Base-by-base conservation (phyloP, 2,797 vertebrate genomes). In the Melanotaenia pygmaea region DNA sequence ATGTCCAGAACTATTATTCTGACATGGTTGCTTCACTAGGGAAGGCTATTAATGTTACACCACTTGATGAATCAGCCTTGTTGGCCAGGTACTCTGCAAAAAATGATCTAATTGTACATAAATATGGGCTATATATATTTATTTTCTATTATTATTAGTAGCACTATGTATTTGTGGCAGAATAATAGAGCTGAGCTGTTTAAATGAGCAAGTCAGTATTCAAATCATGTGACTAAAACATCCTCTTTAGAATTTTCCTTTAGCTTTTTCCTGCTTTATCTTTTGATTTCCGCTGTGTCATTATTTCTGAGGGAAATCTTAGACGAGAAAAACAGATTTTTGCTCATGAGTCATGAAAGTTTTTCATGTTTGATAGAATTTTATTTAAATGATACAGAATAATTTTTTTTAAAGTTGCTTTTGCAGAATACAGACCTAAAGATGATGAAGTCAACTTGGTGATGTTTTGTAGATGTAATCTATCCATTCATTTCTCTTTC, bases 1-100 rank as follows among this genome's bases (percentile, higher is more conserved):
- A 96, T 2, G 96, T 99, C 60, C 95, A 96, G 80, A 94, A 94
- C 5, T 99, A 98, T 84, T 96, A 97, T 22, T 56, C 82, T 0
- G 96, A 98, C 24, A 95, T 97, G 62, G 92, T 90, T 34, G 83
- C 81, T 37, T 91, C 92, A 28, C 94, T 99, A 84, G 95, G 93
- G 83, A 96, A 93, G 82, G 95, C 96, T 69, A 97, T 99, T 67
- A 75, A 61, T 32, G 57, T 77, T 0, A 90, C 93, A 47, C 82
- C 92, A 1, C 90, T 96, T 0, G 96, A 96, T 2, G 94, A 94
- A 82, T 96, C 97, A 0, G 90, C 88, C 0, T 92, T 99, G 63
- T 91, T 97, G 77, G 98, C 98, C n/a, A 93, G 97, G 77, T 98
- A 86, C 9, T 35, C 16, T 9, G 18, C 68, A 4, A 53, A 38